Percentiles rank a stretch among this genome's conserved stretches.
phyloP scores from a whole-genome alignment of 2,797 vertebrate genomes.

The Lutjanus campechanus region DNA sequence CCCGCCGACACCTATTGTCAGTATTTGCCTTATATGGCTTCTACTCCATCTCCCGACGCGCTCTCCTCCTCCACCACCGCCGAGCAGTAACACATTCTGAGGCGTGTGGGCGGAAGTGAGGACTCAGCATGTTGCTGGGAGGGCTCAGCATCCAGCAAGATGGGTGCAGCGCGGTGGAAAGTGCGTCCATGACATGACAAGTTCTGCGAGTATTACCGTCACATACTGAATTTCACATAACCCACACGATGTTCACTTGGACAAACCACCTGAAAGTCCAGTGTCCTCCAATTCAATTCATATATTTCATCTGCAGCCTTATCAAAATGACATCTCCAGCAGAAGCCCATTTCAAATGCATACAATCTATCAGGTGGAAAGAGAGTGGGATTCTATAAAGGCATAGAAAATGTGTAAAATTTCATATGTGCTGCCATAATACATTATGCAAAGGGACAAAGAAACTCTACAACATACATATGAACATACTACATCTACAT shows the following conservation, averaged over 20 bases:
- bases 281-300: conserved; percentile 18
- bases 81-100: conserved; percentile 17
- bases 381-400: background rate
- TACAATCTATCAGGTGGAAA: background rate
- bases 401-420: conserved; percentile 12
- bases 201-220: background rate
- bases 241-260: background rate
- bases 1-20: conserved; percentile 33
- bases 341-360: conserved; percentile 20
- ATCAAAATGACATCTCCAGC: conserved; percentile 36
- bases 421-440: background rate
- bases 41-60: conserved; percentile 20
- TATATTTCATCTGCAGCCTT: conserved; percentile 5
- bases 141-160: conserved; percentile 7
- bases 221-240: background rate
- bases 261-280: background rate
- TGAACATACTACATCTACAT: background rate
- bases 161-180: conserved; percentile 4
- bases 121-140: conserved; percentile 17
- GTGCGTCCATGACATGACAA: background rate
- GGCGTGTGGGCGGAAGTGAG: conserved; percentile 28
- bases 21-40: conserved; percentile 37
- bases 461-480: background rate
- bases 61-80: background rate
- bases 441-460: conserved; percentile 11